phyloP scores from a whole-genome alignment of 1,140 invertebrate species.

The Pachyrhynchus sulphureomaculatus region DNA sequence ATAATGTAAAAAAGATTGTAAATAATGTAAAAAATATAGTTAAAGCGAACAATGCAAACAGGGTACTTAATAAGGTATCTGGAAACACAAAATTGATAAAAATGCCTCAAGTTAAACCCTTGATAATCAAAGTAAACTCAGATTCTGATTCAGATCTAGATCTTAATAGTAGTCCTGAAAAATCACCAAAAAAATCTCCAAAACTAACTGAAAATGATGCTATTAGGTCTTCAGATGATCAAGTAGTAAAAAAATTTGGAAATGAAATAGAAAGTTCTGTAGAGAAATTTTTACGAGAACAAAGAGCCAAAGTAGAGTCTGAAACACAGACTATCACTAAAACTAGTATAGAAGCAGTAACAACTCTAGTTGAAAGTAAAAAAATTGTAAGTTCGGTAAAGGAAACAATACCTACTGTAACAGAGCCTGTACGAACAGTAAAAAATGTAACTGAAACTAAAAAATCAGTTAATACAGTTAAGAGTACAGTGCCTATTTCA shows the following conservation, averaged over 20 bases:
- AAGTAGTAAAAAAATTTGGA: constrained; percentile 2
- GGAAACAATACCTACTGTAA: too few species aligned
- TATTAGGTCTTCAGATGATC: not conserved
- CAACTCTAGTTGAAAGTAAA: constrained; percentile 9
- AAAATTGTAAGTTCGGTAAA: not conserved
- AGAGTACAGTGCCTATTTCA: too few species aligned
- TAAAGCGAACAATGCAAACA: constrained; percentile 9
- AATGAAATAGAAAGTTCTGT: constrained; percentile 34
- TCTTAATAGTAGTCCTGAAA: constrained; percentile 2
- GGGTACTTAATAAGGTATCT: not conserved
- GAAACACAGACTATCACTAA: constrained; percentile 9
- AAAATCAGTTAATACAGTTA: too few species aligned
- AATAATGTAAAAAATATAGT: constrained; percentile 9
- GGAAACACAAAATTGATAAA: not conserved
- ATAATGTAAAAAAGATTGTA: constrained; percentile 15
- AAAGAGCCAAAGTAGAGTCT: constrained; percentile 46
- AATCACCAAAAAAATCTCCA: constrained; percentile 1
- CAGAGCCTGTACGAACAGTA: too few species aligned
- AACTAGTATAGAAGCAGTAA: not conserved
- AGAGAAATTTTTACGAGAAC: constrained; percentile 46
- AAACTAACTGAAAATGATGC: not conserved
- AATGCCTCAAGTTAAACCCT: constrained; percentile 39
- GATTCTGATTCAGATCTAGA: constrained; percentile 45
- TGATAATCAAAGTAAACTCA: constrained; percentile 47
- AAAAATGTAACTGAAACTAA: too few species aligned